A percentile compares a stretch with the other conserved stretches of the same genome.
Conservation (phyloP, 2,113 vertebrate genomes). For the Crotalus tigris region DNA sequence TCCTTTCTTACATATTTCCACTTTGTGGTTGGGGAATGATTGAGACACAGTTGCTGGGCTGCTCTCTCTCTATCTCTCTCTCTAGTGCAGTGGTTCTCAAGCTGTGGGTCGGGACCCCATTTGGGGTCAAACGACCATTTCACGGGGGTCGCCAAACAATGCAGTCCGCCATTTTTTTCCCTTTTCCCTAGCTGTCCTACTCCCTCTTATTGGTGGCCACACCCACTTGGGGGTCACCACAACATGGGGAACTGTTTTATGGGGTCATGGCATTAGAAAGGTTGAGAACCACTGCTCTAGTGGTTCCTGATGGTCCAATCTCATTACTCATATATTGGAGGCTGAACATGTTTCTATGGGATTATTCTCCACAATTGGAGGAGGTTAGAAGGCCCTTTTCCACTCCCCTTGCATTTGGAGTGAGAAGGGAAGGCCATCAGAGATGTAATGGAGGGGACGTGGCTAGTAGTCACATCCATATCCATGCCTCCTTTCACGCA, state of each 20-base stretch:
- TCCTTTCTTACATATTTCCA: not conserved
- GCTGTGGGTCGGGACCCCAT: no score
- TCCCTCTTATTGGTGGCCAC: no score
- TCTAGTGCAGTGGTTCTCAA: no score
- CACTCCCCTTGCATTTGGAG: not conserved
- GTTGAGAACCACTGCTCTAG: no score
- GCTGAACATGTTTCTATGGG: not conserved
- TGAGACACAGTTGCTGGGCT: not conserved
- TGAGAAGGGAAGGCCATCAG: not conserved
- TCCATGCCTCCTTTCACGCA: not conserved
- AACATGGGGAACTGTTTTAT: no score
- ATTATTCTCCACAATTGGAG: not conserved
- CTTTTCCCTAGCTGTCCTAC: no score
- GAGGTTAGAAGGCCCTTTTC: not conserved
- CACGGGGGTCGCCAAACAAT: no score
- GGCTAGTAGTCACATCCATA: not conserved
- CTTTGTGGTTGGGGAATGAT: not conserved
- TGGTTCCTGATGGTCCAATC: not conserved
- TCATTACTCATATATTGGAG: not conserved
- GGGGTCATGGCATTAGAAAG: no score
- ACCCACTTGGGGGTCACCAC: no score
- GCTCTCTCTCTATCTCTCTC: not conserved
- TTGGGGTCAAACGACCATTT: no score
- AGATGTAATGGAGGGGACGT: not conserved
- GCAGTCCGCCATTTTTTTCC: no score